Evolutionary conservation across 2,888 invertebrate genomes (phyloP), one percentile per base, ranked within the genome.

Genomic region (Phalangium opilio): DNA sequence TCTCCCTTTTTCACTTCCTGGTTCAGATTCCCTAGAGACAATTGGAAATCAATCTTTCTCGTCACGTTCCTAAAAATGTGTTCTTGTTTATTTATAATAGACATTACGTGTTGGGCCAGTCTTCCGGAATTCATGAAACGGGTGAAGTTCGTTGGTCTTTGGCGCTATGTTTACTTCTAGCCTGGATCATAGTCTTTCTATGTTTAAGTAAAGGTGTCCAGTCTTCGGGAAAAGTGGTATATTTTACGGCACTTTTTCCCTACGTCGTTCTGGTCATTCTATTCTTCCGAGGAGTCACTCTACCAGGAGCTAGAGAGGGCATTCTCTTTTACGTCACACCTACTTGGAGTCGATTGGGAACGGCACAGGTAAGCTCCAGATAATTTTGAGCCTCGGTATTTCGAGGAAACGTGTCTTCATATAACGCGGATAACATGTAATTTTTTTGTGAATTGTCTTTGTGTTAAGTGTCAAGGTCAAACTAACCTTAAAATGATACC

Each of bases 251-350:
- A 15, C 70, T 81, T 11, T 81, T 81, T 59, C 81, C 81, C 5
- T 81, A 81, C 61, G 75, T 81, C 44, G 81, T 81, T 27, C 66
- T 81, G 59, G 78, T 80, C 20, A 78, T 57, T 12, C 43, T 58
- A 20, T 53, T 57, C 45, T 81, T 93, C 36, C 77, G 93, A 20
- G 95, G 95, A 1, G 79, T 91, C 40, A 93, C 91, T 1, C 70
- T 96, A 38, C 90, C 90, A 0, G 96, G 96, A n/a, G 90, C 95
- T 1, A 79, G 77, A 0, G 81, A 84, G 60, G 96, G 96, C 12
- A 90, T 96, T 51, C 75, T 78, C 59, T 96, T 93, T 66, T 96
- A 96, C 66, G 73, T 96, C 43, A 86, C 81, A 62, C 96, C 95
- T 14, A 44, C 55, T 27, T 57, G 57, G 54, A 51, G 50, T 38